phyloP scores from a whole-genome alignment of 2,113 vertebrate species.

The Cacatua alba region DNA sequence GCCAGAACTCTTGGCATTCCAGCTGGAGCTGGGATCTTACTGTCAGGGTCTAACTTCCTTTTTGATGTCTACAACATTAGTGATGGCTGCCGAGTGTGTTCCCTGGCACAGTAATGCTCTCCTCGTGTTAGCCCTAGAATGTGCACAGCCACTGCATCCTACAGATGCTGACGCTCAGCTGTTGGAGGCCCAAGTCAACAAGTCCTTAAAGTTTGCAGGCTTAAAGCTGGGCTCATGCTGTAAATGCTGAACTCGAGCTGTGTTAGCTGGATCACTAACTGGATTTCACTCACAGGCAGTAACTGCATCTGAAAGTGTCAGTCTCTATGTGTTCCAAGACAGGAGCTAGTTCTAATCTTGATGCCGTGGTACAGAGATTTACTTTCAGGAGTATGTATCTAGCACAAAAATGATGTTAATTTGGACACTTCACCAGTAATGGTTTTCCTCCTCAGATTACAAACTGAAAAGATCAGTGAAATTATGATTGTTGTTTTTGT shows the following conservation, averaged over 20 bases:
- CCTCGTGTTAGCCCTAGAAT: not conserved
- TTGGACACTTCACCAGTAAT: not conserved
- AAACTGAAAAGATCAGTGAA: slow-evolving; percentile 9
- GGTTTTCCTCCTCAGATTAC: not conserved
- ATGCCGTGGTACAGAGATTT: not conserved
- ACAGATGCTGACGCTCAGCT: not conserved
- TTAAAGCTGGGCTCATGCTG: not conserved
- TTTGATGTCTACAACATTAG: not conserved
- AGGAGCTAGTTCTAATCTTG: not conserved
- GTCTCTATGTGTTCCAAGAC: not conserved
- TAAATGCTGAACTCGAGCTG: not conserved
- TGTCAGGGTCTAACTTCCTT: not conserved
- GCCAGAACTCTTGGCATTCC: not conserved
- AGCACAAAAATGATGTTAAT: not conserved
- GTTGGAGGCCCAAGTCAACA: not conserved
- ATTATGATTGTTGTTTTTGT: not conserved
- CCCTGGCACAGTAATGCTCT: not conserved
- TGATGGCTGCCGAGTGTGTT: not conserved
- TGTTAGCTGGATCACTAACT: not conserved
- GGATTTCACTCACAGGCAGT: not conserved
- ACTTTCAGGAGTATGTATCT: not conserved
- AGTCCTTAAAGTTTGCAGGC: not conserved
- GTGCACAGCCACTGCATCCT: rapidly evolving
- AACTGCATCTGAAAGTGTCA: not conserved
- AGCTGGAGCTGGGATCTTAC: not conserved